A percentile compares a stretch with the other conserved stretches of the same genome.
These are phyloP conservation scores for Candoia aspera DNA, from an alignment of 2,113 vertebrate genomes.

Conservation along the genomic window DNA sequence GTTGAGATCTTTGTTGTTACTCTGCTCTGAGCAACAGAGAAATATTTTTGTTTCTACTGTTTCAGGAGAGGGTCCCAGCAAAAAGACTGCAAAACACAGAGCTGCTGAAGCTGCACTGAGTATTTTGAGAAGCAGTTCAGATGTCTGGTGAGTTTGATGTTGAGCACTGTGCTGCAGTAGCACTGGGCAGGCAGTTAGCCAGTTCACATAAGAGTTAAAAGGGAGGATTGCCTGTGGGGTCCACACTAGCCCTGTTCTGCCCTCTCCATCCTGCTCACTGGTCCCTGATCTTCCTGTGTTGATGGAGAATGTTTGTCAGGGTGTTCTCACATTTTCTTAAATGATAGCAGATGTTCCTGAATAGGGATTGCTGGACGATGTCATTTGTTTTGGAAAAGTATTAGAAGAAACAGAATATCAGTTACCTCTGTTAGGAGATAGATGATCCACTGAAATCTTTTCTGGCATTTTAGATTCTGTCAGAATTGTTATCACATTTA, in stretches of 20 bases:
- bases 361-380: neutral
- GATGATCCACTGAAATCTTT: neutral
- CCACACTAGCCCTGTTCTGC: neutral
- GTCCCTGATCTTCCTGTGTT: neutral
- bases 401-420: neutral
- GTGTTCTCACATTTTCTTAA: too few species aligned
- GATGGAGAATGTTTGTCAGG: neutral
- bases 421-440: neutral
- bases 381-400: neutral
- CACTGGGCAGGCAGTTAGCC: neutral
- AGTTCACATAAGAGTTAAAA: neutral
- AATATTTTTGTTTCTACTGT: slow-evolving; percentile 15
- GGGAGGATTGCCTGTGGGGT: neutral
- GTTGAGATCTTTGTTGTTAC: neutral
- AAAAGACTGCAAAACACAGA: slow-evolving; percentile 89
- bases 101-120: slow-evolving; percentile 84
- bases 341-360: neutral
- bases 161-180: neutral
- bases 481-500: neutral
- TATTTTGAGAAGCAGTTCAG: slow-evolving; percentile 75
- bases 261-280: neutral
- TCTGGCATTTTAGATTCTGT: neutral
- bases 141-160: slow-evolving; percentile 73
- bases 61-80: slow-evolving; percentile 86
- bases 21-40: neutral